phyloP scores from a whole-genome alignment of 2,888 invertebrate genomes.

The Leptothorax acervorum region DNA sequence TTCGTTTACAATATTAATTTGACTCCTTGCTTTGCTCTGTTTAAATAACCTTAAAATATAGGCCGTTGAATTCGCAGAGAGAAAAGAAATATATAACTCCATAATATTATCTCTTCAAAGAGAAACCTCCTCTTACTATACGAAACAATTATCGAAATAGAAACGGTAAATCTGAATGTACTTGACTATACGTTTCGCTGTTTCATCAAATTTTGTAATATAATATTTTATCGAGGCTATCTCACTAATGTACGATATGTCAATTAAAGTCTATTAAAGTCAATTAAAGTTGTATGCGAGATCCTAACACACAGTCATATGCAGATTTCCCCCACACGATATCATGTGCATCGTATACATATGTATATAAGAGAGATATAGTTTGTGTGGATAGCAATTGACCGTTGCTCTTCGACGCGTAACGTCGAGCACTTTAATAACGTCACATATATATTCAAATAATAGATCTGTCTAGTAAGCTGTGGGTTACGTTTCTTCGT shows the following conservation, averaged over 20 bases:
- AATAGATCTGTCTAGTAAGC: neutral
- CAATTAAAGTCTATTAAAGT: neutral
- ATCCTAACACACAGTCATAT: slow-evolving; percentile 35
- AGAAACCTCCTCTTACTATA: neutral
- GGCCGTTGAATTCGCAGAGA: neutral
- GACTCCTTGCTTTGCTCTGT: neutral
- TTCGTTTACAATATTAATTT: neutral
- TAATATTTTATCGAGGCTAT: neutral
- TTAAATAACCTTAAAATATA: neutral
- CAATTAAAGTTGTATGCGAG: neutral
- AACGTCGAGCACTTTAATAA: neutral
- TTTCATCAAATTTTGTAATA: neutral
- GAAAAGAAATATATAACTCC: neutral
- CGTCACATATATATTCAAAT: neutral
- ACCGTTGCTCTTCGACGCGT: neutral
- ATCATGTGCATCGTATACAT: neutral
- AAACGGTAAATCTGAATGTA: neutral
- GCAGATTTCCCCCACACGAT: neutral
- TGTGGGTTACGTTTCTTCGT: neutral
- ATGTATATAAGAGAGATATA: neutral
- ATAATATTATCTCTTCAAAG: neutral
- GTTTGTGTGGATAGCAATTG: neutral
- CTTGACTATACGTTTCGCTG: neutral
- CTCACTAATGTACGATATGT: neutral
- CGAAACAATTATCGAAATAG: neutral